phyloP scores from a whole-genome alignment of 2,113 vertebrate genomes.

The Sander lucioperca region DNA sequence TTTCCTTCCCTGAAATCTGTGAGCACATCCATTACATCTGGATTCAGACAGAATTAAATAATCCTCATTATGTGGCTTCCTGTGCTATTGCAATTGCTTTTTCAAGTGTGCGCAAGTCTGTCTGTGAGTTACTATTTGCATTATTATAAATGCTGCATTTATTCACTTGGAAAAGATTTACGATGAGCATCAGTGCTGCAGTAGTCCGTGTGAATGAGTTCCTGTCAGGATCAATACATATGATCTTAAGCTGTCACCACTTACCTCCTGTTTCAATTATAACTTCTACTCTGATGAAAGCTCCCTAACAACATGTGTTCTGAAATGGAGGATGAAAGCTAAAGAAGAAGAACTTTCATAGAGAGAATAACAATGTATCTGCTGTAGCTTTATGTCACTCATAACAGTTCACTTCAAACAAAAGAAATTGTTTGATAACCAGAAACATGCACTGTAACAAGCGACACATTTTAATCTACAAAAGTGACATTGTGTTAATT shows the following conservation, averaged over 20 bases:
- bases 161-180: constrained; percentile 52
- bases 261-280: constrained; percentile 63
- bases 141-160: constrained; percentile 60
- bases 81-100: constrained; percentile 53
- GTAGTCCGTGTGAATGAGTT: constrained; percentile 35
- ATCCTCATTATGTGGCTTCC: constrained; percentile 68
- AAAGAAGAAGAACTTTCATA: constrained; percentile 4
- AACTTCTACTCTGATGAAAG: constrained; percentile 46
- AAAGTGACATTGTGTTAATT: constrained; percentile 35
- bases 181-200: constrained; percentile 8
- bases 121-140: constrained; percentile 19
- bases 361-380: constrained; percentile 22
- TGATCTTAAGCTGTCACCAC: constrained; percentile 39
- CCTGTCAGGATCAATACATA: constrained; percentile 51
- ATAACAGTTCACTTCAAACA: constrained; percentile 17
- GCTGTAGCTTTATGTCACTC: constrained; percentile 18
- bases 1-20: constrained; percentile 59
- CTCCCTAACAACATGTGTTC: constrained; percentile 41
- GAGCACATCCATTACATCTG: constrained; percentile 70
- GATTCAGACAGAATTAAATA: constrained; percentile 71
- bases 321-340: constrained; percentile 44
- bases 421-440: constrained; percentile 8
- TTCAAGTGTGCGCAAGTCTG: constrained; percentile 46
- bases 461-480: neutral
- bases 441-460: neutral